Evolutionary conservation across 2,888 invertebrate genomes (phyloP).

Genomic region (Leucophora obtusa): DNA sequence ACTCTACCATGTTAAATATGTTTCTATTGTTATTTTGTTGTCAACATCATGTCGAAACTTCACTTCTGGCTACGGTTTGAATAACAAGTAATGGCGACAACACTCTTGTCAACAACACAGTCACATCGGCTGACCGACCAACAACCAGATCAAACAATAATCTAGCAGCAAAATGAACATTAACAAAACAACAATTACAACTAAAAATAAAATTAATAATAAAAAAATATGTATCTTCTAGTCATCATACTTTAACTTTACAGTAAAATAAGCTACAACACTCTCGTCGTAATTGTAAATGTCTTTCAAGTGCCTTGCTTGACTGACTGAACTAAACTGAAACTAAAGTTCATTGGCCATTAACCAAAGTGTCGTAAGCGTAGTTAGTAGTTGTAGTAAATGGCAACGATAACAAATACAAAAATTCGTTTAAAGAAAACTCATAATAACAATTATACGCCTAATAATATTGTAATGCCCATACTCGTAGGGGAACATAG

Average conservation of each 20-base stretch:
- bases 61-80: constrained; percentile 38
- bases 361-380: constrained; percentile 55
- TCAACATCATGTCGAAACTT: constrained; percentile 44
- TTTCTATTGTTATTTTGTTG: constrained; percentile 37
- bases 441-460: constrained; percentile 1
- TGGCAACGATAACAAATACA: constrained; percentile 23
- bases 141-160: constrained; percentile 19
- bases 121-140: neutral
- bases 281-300: constrained; percentile 25
- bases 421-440: constrained; percentile 32
- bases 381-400: constrained; percentile 14
- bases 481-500: neutral
- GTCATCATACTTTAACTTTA: constrained; percentile 30
- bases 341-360: constrained; percentile 65
- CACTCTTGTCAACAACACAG: constrained; percentile 13
- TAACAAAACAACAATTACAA: constrained; percentile 45
- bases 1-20: constrained; percentile 1
- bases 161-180: constrained; percentile 10
- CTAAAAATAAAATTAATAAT: constrained; percentile 44
- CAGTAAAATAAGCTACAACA: neutral
- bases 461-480: neutral
- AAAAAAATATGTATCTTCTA: constrained; percentile 30
- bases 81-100: constrained; percentile 52
- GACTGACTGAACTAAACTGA: constrained; percentile 18
- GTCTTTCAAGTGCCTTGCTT: constrained; percentile 16